phyloP scores from a whole-genome alignment of 2,113 vertebrate species.

The Otis tarda region DNA sequence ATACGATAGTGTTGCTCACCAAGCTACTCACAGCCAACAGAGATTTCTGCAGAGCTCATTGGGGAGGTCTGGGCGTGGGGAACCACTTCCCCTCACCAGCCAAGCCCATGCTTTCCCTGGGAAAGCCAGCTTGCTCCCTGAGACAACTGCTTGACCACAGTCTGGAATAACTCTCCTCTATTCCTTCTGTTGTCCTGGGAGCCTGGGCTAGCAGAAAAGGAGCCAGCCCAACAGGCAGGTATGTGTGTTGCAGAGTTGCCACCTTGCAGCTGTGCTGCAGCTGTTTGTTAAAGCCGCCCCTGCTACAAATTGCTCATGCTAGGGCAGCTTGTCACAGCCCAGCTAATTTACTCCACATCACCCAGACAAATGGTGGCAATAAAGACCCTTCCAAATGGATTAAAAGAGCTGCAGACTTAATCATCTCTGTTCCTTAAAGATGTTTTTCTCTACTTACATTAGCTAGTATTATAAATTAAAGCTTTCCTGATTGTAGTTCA shows the following conservation, averaged over 20 bases:
- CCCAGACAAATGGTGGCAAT: background rate
- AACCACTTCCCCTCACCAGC: background rate
- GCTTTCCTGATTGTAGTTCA: background rate
- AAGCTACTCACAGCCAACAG: background rate
- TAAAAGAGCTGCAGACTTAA: background rate
- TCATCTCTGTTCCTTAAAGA: background rate
- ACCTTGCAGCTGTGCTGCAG: background rate
- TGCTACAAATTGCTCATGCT: background rate
- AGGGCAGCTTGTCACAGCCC: background rate
- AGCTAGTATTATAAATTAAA: background rate
- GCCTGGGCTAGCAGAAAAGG: background rate
- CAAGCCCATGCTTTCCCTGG: background rate
- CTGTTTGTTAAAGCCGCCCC: background rate
- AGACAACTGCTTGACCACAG: background rate
- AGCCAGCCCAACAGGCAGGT: background rate
- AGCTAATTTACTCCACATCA: background rate
- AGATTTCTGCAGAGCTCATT: background rate
- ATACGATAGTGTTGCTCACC: background rate
- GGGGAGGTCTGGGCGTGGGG: background rate
- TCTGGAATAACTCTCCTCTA: background rate
- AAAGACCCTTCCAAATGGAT: background rate
- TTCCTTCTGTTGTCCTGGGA: background rate
- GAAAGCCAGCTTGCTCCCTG: background rate
- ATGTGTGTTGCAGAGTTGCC: background rate
- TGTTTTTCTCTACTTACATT: background rate